Conservation (phyloP, 2,888 invertebrate species). For the Frankliniella fusca region DNA sequence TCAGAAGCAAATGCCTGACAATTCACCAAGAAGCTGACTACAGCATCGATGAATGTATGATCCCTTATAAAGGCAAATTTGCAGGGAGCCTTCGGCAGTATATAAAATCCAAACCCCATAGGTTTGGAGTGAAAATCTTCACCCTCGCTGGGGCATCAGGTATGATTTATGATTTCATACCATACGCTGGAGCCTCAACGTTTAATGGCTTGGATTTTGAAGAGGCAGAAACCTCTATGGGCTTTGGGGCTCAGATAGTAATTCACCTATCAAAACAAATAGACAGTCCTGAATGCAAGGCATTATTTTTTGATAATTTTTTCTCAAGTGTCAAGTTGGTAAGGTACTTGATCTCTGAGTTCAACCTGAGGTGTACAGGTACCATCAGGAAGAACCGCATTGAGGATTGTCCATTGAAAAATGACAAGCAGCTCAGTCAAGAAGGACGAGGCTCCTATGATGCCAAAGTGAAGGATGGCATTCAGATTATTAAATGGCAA, state of each 20-base stretch:
- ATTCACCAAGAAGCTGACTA: background rate
- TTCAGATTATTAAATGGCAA: constrained; percentile 37
- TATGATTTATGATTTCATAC: constrained; percentile 38
- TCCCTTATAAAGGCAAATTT: constrained; percentile 40
- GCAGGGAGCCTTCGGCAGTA: constrained; percentile 38
- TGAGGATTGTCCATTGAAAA: constrained; percentile 33
- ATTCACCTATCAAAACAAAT: constrained; percentile 34
- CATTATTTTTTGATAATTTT: constrained; percentile 37
- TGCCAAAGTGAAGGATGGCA: constrained; percentile 32
- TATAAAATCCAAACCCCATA: constrained; percentile 39
- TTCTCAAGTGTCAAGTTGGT: constrained; percentile 34
- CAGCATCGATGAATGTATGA: constrained; percentile 35
- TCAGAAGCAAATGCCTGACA: background rate
- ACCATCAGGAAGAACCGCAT: constrained; percentile 34
- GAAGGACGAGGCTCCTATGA: constrained; percentile 30
- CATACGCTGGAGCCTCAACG: constrained; percentile 39
- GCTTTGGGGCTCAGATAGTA: constrained; percentile 36
- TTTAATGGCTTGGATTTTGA: constrained; percentile 30
- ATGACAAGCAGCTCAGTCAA: constrained; percentile 33
- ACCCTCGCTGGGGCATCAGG: constrained; percentile 38
- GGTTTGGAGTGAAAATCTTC: constrained; percentile 40
- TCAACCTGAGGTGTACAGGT: constrained; percentile 33
- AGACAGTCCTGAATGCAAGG: constrained; percentile 28
- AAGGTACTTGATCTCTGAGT: constrained; percentile 26
- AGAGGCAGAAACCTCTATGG: constrained; percentile 31